Conservation (phyloP, 2,888 invertebrate species). For the Malthinus seriepunctatus region DNA sequence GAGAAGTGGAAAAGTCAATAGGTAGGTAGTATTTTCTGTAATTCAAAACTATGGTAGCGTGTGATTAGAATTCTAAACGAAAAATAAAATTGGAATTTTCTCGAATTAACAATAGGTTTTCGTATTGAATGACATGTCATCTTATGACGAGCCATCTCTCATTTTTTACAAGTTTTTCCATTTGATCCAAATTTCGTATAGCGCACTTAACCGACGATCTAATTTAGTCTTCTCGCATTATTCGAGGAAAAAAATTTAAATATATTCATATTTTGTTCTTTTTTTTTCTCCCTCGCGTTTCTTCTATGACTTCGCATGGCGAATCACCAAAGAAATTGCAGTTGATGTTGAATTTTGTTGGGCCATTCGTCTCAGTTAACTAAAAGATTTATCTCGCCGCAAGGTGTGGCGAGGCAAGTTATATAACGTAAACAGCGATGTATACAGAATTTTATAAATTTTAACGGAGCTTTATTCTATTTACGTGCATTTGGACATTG, state of each 20-base stretch:
- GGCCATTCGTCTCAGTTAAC: conserved; percentile 42
- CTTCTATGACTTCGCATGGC: conserved; percentile 28
- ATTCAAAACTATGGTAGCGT: too few relatives aligned
- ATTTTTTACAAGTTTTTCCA: background rate
- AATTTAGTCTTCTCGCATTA: too few relatives aligned
- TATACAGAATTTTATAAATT: conserved; percentile 32
- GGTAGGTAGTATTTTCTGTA: too few relatives aligned
- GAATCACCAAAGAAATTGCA: conserved; percentile 40
- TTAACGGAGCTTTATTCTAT: conserved; percentile 28
- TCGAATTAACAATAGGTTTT: conserved; percentile 20
- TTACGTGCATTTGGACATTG: conserved; percentile 19
- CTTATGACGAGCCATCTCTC: conserved; percentile 16
- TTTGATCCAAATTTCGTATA: too few relatives aligned
- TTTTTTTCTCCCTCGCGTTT: background rate
- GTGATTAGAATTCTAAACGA: too few relatives aligned
- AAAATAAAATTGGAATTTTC: background rate
- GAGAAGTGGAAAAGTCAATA: too few relatives aligned
- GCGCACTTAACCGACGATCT: too few relatives aligned
- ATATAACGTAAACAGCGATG: conserved; percentile 22
- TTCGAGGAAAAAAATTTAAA: too few relatives aligned
- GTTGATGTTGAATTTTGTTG: conserved; percentile 40
- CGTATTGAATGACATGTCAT: conserved; percentile 23
- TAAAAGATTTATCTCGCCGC: conserved; percentile 39
- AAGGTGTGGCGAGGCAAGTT: conserved; percentile 32
- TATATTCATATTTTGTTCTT: too few relatives aligned